phyloP scores from a whole-genome alignment of 2,797 vertebrate genomes.

The Neopelma chrysocephalum region DNA sequence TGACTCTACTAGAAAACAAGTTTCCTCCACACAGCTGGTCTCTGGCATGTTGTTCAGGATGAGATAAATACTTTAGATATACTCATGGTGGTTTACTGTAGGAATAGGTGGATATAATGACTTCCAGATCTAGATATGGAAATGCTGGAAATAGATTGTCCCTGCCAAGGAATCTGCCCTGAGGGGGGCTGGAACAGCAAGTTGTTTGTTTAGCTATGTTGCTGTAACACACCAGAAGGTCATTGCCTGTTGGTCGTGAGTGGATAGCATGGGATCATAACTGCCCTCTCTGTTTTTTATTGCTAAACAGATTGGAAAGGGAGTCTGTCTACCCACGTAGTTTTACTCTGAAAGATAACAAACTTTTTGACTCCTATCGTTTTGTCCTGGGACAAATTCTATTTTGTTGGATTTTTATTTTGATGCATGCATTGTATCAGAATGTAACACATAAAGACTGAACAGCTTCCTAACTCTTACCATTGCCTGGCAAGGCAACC shows the following conservation, averaged over 20 bases:
- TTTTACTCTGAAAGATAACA: neutral
- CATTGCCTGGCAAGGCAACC: neutral
- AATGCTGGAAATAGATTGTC: constrained; percentile 51
- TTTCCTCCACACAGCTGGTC: neutral
- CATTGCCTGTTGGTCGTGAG: neutral
- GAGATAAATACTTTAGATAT: constrained; percentile 45
- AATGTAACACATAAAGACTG: neutral
- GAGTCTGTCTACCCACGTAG: neutral
- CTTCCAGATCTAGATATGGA: constrained; percentile 44
- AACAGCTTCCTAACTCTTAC: neutral
- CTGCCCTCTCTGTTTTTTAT: neutral
- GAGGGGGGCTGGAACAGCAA: neutral
- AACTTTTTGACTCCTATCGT: neutral
- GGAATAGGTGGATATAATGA: constrained; percentile 52
- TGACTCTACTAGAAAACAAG: constrained; percentile 4
- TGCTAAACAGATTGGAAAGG: neutral
- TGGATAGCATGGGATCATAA: neutral
- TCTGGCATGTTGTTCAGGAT: neutral
- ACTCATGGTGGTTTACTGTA: neutral
- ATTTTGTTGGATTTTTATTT: neutral
- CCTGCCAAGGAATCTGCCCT: constrained; percentile 28
- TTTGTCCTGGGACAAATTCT: neutral
- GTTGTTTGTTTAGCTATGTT: constrained; percentile 28
- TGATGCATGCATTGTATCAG: neutral
- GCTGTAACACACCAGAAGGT: constrained; percentile 12